Evolutionary conservation across 2,113 vertebrate genomes (phyloP).

Genomic region (Ginglymostoma cirratum): DNA sequence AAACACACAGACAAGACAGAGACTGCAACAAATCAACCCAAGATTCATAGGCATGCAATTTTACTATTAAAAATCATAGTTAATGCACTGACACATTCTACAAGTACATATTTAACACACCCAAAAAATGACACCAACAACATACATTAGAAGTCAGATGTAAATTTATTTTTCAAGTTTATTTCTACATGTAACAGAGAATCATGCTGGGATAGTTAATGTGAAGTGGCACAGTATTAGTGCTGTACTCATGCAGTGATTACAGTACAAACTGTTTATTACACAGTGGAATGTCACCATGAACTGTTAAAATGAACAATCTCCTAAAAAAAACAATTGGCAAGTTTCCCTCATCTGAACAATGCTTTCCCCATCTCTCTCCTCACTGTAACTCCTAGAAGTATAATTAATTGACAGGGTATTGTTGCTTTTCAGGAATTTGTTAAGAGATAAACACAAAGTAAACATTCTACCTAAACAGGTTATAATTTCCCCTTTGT

Average conservation of each 20-base stretch:
- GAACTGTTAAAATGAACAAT: not conserved
- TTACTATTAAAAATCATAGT: not conserved
- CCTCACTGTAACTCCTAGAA: not conserved
- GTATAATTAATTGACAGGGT: not conserved
- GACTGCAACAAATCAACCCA: not conserved
- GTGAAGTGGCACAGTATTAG: conserved; percentile 33
- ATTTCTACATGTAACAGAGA: conserved; percentile 35
- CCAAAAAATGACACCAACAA: conserved; percentile 26
- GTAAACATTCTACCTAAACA: not conserved
- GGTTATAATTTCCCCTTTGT: not conserved
- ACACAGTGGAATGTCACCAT: conserved; percentile 28
- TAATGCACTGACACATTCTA: not conserved
- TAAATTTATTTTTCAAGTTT: conserved; percentile 30
- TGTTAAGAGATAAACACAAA: not conserved
- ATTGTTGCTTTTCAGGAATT: not conserved
- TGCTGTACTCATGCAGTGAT: conserved; percentile 26
- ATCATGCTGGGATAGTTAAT: conserved; percentile 34
- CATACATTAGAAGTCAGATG: conserved; percentile 19
- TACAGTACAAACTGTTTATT: conserved; percentile 32
- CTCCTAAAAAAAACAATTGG: conserved; percentile 24
- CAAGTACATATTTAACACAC: not conserved
- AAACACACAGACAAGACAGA: not conserved
- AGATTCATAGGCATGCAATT: not conserved
- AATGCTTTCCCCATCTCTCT: not conserved
- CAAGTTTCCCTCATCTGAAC: not conserved